Evolutionary conservation across 2,797 vertebrate species (phyloP).

Genomic region (Acrossocheilus wenchowensis): DNA sequence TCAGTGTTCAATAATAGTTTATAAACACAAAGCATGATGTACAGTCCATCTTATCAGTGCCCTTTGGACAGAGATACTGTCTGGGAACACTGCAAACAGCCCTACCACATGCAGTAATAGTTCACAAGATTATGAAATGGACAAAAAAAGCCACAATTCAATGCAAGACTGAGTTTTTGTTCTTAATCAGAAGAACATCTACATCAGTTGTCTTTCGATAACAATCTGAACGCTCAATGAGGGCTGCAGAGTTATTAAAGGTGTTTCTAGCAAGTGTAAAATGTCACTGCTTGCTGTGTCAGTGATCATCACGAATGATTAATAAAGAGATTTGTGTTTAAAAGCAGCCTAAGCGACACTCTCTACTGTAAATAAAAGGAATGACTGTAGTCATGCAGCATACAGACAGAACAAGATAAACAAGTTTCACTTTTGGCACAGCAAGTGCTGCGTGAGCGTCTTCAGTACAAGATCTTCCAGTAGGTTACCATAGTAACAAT

Average conservation of each 20-base stretch:
- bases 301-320: background rate
- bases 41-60: conserved; percentile 26
- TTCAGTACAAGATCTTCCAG: conserved; percentile 63
- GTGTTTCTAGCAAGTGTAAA: background rate
- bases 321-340: background rate
- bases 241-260: background rate
- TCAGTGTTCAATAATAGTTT: background rate
- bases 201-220: background rate
- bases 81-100: conserved; percentile 1
- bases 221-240: background rate
- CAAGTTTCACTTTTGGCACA: conserved; percentile 68
- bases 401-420: conserved; percentile 70
- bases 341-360: background rate
- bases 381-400: conserved; percentile 12
- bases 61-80: conserved; percentile 24
- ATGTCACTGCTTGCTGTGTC: background rate
- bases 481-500: conserved; percentile 72
- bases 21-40: background rate
- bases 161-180: background rate
- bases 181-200: conserved; percentile 1
- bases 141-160: background rate
- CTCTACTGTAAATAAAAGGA: background rate
- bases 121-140: background rate
- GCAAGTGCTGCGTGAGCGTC: conserved; percentile 54
- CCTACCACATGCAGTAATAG: background rate